A percentile compares a stretch with the other conserved stretches of the same genome.
Conservation (phyloP, 2,113 vertebrate genomes). For the Phodopus roborovskii region DNA sequence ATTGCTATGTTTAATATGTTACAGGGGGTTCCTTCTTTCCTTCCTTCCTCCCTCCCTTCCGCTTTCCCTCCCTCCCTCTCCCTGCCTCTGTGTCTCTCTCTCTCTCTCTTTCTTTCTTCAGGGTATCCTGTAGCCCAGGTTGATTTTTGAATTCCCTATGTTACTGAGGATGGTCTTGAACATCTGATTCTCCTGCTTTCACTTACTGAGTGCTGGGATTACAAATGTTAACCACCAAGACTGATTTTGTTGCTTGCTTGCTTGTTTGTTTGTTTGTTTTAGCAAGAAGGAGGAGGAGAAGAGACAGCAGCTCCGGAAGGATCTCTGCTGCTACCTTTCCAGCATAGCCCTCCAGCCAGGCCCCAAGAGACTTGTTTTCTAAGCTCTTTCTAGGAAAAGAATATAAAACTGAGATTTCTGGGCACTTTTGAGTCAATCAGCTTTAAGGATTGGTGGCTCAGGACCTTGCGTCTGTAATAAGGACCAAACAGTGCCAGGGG, state of each 20-base stretch:
- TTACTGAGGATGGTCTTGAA: no score
- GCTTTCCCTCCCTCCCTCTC: no score
- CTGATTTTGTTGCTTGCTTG: not conserved
- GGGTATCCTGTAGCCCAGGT: no score
- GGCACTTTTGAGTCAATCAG: not conserved
- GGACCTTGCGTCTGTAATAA: not conserved
- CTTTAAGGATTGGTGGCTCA: not conserved
- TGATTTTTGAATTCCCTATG: no score
- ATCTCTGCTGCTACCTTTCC: not conserved
- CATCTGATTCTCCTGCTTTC: no score
- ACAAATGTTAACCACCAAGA: no score
- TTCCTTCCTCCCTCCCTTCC: no score
- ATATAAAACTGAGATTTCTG: not conserved
- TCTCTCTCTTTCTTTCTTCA: no score
- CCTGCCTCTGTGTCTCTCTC: no score
- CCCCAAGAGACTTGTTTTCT: not conserved
- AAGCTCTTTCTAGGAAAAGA: slow-evolving; percentile 49
- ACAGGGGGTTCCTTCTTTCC: not conserved
- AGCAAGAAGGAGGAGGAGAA: not conserved
- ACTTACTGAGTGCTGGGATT: no score
- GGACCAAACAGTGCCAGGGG: not conserved
- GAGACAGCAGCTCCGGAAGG: not conserved
- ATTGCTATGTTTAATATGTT: not conserved
- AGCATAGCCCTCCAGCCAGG: not conserved
- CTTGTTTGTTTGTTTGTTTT: no score